A percentile compares a stretch with the other conserved stretches of the same genome.
phyloP scores from a whole-genome alignment of 2,113 vertebrate genomes.

The Oryzias curvinotus region DNA sequence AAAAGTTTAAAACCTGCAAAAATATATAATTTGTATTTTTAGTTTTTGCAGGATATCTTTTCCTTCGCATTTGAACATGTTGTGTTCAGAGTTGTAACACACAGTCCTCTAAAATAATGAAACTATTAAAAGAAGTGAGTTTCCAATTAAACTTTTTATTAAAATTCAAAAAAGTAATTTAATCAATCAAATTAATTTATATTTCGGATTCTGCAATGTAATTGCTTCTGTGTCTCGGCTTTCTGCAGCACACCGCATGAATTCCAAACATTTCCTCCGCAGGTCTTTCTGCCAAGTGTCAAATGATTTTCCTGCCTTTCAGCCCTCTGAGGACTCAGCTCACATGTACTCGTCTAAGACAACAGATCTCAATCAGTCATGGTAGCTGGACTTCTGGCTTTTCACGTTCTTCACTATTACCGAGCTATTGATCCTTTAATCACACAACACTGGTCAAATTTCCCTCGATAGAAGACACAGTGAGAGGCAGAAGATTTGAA shows the following conservation, averaged over 20 bases:
- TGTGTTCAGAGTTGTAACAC: too few species aligned
- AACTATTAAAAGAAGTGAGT: slow-evolving; percentile 28
- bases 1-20: too few species aligned
- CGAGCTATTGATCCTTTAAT: slow-evolving; percentile 62
- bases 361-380: slow-evolving; percentile 61
- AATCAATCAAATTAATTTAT: slow-evolving; percentile 57
- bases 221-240: slow-evolving; percentile 46
- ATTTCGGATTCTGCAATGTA: slow-evolving; percentile 44
- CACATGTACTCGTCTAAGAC: slow-evolving; percentile 27
- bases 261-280: slow-evolving; percentile 26
- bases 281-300: slow-evolving; percentile 13
- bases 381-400: slow-evolving; percentile 34
- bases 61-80: too few species aligned
- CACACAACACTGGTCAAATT: slow-evolving; percentile 52
- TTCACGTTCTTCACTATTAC: slow-evolving; percentile 48
- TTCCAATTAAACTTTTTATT: slow-evolving; percentile 44
- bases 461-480: slow-evolving; percentile 55
- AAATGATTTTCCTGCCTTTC: slow-evolving; percentile 16
- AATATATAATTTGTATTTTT: too few species aligned
- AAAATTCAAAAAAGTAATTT: slow-evolving; percentile 38
- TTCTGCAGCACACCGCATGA: slow-evolving; percentile 22
- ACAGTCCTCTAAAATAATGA: slow-evolving; percentile 26
- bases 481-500: slow-evolving; percentile 17
- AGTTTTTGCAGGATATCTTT: too few species aligned
- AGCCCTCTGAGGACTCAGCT: slow-evolving; percentile 34